A percentile compares a stretch with the other conserved stretches of the same genome.
Evolutionary conservation across 2,113 vertebrate species (phyloP).

Genomic region (Gallinago media): DNA sequence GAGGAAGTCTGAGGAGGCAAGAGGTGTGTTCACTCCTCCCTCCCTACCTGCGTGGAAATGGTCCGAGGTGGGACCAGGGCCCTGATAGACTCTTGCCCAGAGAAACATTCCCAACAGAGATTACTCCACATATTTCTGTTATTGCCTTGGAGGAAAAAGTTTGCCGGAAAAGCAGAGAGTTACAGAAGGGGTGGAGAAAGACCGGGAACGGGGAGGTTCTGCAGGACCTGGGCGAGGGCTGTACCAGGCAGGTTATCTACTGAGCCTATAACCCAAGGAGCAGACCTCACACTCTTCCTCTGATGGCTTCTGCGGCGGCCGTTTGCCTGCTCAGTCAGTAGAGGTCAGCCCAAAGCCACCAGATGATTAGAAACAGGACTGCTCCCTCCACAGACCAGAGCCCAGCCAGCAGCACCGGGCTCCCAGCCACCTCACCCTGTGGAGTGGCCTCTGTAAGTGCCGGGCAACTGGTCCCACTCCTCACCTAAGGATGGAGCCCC

Average conservation of each 20-base stretch:
- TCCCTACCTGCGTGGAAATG: not conserved
- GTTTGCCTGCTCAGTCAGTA: not conserved
- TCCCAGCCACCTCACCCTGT: fast-evolving
- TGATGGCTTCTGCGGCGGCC: fast-evolving
- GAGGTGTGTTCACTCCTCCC: not conserved
- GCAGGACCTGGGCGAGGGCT: not conserved
- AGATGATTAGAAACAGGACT: fast-evolving
- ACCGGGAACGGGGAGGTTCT: not conserved
- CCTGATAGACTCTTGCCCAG: too few species aligned
- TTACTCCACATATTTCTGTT: not conserved
- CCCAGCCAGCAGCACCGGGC: not conserved
- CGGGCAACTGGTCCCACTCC: not conserved
- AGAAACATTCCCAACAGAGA: not conserved
- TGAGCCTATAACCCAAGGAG: not conserved
- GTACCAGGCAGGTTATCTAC: not conserved
- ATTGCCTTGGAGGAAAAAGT: not conserved
- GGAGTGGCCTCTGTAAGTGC: not conserved
- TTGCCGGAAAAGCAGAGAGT: not conserved
- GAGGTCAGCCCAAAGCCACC: conserved; percentile 45
- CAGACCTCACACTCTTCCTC: not conserved
- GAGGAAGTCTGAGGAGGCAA: not conserved
- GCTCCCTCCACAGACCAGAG: not conserved
- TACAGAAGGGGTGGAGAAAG: not conserved
- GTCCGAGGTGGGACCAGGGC: not conserved
- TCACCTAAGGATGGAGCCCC: not conserved